Base-by-base conservation (phyloP, 2,888 invertebrate species). In the Drosophila subsilvestris region DNA sequence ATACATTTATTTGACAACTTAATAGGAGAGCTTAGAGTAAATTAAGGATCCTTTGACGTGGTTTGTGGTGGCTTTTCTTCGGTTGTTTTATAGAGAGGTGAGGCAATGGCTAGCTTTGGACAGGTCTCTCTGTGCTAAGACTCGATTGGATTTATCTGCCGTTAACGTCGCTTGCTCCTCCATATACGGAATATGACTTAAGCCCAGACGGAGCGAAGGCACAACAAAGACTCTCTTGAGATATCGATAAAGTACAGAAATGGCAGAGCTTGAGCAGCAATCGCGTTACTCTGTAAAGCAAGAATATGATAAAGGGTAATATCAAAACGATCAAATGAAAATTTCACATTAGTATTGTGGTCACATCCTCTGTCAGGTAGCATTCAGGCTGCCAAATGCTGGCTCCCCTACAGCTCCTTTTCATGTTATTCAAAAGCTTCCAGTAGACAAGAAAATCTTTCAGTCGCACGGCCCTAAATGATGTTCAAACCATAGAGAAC, bases 211-310 rank as follows among this genome's bases (percentile, higher is more conserved):
- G 6, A 37, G 37, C 12, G 45, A 45, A 1, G 76, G 76, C 22
- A 86, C 51, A 2, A 18, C 32, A 10, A 63, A 20, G 20, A 86
- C 60, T 7, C 50, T 53, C 3, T 94, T 93, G 0, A 98, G 96
- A 92, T 29, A 29, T 3, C 10, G 3, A 10, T 99, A 98, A 92
- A 99, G 99, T 93, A 99, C 98, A 1, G 98, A 97, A n/a, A 99
- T 95, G 0, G 98, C 98, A 91, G 96, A 96, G 90, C 98, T 98
- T 0, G 97, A 97, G 90, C 98, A 98, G 97, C 93, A 43, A 97
- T 98, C 95, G 14, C 96, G 7, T 6, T 14, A 92, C 44, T 92
- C 67, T 37, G 77, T 70, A 32, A 48, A 29, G 12, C 18, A 69
- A 47, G 10, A 20, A 45, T 47, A 20, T 22, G 42, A 17, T 7